Evolutionary conservation across 2,888 invertebrate genomes (phyloP).

Genomic region (Synanthedon andrenaeformis): DNA sequence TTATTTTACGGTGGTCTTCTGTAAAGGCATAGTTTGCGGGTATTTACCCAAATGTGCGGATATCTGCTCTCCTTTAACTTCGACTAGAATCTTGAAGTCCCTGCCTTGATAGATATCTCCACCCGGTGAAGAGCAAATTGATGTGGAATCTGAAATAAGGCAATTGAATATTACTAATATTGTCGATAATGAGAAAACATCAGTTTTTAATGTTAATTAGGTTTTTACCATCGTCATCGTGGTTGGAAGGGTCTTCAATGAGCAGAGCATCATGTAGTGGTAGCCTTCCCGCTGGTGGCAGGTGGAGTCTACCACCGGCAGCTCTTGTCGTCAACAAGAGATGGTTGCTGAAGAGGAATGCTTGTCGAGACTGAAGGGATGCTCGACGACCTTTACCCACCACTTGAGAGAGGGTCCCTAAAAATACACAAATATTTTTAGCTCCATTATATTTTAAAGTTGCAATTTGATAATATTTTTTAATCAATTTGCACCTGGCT

Average conservation of each 20-base stretch:
- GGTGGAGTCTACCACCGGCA: conserved; percentile 86
- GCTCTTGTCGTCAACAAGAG: conserved; percentile 86
- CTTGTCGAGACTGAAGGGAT: conserved; percentile 73
- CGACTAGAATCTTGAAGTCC: conserved; percentile 63
- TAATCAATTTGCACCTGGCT: no score
- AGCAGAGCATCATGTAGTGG: conserved; percentile 86
- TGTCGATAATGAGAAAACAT: neutral
- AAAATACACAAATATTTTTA: neutral
- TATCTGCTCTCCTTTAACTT: conserved; percentile 75
- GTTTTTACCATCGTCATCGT: conserved; percentile 77
- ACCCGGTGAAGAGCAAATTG: conserved; percentile 61
- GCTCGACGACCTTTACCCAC: conserved; percentile 68
- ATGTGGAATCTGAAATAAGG: conserved; percentile 41
- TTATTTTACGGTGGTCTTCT: no score
- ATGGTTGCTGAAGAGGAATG: conserved; percentile 92
- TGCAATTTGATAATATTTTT: neutral
- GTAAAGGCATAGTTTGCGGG: no score
- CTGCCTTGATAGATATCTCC: conserved; percentile 56
- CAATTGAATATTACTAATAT: neutral
- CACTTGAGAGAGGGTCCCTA: conserved; percentile 83
- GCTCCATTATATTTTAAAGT: no score
- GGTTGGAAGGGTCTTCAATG: conserved; percentile 83
- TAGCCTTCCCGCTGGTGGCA: conserved; percentile 85
- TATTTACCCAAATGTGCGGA: conserved; percentile 77
- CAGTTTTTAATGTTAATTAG: neutral